Conservation (phyloP, 2,113 vertebrate genomes). For the Micronycteris hirsuta region DNA sequence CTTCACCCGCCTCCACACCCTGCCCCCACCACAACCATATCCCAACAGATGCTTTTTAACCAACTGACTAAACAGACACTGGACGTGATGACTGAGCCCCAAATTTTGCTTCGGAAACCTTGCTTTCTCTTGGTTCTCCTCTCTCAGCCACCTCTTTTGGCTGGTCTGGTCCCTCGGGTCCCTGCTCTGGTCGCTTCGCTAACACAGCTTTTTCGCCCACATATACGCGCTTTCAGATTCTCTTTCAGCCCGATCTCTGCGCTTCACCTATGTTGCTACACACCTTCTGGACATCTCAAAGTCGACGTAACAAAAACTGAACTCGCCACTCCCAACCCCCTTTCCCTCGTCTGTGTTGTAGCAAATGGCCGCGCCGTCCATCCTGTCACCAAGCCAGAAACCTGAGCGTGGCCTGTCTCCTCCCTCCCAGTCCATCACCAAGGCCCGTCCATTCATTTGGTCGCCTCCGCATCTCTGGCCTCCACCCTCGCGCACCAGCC, state of each 20-base stretch:
- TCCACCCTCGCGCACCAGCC: not conserved
- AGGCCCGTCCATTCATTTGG: not conserved
- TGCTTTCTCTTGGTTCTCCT: not conserved
- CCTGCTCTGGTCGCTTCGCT: not conserved
- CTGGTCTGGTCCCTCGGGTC: not conserved
- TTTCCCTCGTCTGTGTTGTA: rapidly evolving
- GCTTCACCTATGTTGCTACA: rapidly evolving
- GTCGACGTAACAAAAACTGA: not conserved
- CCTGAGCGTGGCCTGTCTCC: not conserved
- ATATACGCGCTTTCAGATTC: rapidly evolving
- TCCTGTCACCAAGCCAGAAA: not conserved
- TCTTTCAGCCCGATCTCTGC: not conserved
- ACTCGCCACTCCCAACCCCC: not conserved
- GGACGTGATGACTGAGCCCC: not conserved
- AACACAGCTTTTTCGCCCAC: not conserved
- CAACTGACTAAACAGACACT: not conserved
- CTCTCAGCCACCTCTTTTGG: not conserved
- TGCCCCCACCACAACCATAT: no score
- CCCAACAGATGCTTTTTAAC: not conserved
- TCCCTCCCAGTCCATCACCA: rapidly evolving
- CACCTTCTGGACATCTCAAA: not conserved
- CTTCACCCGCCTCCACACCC: no score
- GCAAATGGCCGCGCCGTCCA: not conserved
- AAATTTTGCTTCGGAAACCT: not conserved
- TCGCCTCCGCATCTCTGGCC: not conserved